Evolutionary conservation across 35 echinoderm and acorn worm species (phyloP), one percentile per base, ranked within the genome.

Genomic region (Nesometra sesokonis): DNA sequence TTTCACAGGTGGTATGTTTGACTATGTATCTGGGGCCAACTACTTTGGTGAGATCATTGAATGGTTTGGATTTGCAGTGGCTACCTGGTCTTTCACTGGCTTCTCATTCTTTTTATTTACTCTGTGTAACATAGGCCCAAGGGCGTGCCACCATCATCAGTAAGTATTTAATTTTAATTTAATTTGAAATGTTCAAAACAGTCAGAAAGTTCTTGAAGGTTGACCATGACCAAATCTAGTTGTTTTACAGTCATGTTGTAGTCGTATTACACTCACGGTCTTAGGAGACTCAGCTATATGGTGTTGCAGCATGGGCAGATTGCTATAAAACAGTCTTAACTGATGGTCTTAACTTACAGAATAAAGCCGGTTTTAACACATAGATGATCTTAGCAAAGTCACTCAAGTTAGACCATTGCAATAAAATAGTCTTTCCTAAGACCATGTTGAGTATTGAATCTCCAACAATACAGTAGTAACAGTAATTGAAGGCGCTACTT

Each of bases 1-100:
- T 27, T 82, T 82, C 8, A 5, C 35, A 97, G 94, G 94, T 88
- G 94, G 94, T 29, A 81, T 97, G 76, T 97, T 97, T 88, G 84
- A 91, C n/a, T 97, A 93, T 57, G 82, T 97, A 32, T 97, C 94
- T 5, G 94, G 94, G 36, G 94, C 94, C 13, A 97, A 97, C 83
- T 97, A 93, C 77, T 93, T 97, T 82, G 94, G 94, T 21, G 94
- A 97, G 78, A 86, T 88, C 17, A 32, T 97, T 5, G 94, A 97
- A 39, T 97, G 94, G 94, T 31, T 35, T 21, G 94, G 94, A 9
- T 97, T 82, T 90, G 89, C 88, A 67, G 46, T 97, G n/a, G 94
- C 94, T 34, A 91, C 86, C 32, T 93, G 91, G 89, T 90, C 91
- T 34, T 36, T 93, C 8, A 91, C 83, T 43, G 88, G 35, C 7